A percentile compares a stretch with the other conserved stretches of the same genome.
Evolutionary conservation across 1,140 invertebrate genomes (phyloP).

Genomic region (Eubasilissa regina): DNA sequence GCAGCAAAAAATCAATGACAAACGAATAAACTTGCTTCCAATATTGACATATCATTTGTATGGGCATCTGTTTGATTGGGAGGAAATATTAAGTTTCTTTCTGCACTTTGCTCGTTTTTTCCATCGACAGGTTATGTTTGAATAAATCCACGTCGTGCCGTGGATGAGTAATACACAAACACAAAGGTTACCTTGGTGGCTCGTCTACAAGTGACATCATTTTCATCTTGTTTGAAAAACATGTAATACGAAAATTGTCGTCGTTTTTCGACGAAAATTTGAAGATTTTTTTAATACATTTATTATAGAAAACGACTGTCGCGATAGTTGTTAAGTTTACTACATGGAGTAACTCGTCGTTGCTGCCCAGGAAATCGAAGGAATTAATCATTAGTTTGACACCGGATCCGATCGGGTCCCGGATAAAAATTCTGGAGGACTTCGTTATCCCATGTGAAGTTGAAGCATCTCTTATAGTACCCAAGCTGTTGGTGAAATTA

Average conservation of each 20-base stretch:
- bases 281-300: background rate
- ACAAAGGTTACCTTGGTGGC: conserved; percentile 26
- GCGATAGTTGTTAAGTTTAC: too few relatives aligned
- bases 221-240: conserved; percentile 7
- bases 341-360: too few relatives aligned
- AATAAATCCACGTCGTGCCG: background rate
- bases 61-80: background rate
- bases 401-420: too few relatives aligned
- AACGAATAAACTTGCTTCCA: too few relatives aligned
- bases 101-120: background rate
- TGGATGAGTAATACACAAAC: background rate
- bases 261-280: background rate
- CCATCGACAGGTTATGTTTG: background rate
- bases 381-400: too few relatives aligned
- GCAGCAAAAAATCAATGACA: too few relatives aligned
- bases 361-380: too few relatives aligned
- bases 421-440: too few relatives aligned
- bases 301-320: background rate
- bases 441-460: too few relatives aligned
- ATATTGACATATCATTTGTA: too few relatives aligned
- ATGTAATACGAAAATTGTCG: background rate
- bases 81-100: background rate
- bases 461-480: too few relatives aligned
- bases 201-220: conserved; percentile 35
- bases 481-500: too few relatives aligned